Evolutionary conservation across 2,888 invertebrate species (phyloP).

Genomic region (Drosophila fungiperda): DNA sequence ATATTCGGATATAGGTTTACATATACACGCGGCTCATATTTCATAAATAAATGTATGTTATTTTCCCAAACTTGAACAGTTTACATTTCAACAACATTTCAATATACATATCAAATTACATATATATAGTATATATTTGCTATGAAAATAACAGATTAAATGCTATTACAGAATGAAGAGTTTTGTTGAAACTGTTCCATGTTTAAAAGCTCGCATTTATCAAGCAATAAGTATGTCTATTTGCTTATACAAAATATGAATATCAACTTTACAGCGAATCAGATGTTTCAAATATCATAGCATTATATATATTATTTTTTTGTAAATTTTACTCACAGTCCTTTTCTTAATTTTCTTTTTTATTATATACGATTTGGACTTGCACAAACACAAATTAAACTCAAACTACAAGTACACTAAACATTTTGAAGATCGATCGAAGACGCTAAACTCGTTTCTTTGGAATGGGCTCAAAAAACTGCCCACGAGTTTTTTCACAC

Average conservation of each 20-base stretch:
- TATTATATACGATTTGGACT: slow-evolving; percentile 46
- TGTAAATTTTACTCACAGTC: slow-evolving; percentile 68
- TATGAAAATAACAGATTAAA: slow-evolving; percentile 49
- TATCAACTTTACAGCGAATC: slow-evolving; percentile 49
- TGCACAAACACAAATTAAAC: slow-evolving; percentile 58
- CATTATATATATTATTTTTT: slow-evolving; percentile 23
- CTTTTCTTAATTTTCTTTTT: slow-evolving; percentile 28
- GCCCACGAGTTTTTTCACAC: slow-evolving; percentile 23
- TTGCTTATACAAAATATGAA: slow-evolving; percentile 35
- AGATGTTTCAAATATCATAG: slow-evolving; percentile 57
- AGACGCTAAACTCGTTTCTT: slow-evolving; percentile 54
- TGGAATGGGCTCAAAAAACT: slow-evolving; percentile 55
- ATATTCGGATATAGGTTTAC: slow-evolving; percentile 12
- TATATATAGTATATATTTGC: slow-evolving; percentile 22
- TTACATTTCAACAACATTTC: slow-evolving; percentile 21
- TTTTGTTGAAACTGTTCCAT: slow-evolving; percentile 39
- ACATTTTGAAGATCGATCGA: slow-evolving; percentile 66
- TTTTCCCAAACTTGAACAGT: slow-evolving; percentile 54
- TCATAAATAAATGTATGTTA: slow-evolving; percentile 32
- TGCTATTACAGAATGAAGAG: slow-evolving; percentile 48
- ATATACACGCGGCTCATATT: slow-evolving; percentile 28
- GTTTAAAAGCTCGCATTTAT: slow-evolving; percentile 46
- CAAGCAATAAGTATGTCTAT: slow-evolving; percentile 31
- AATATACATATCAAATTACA: slow-evolving; percentile 4
- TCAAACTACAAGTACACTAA: slow-evolving; percentile 45